phyloP scores from a whole-genome alignment of 2,113 vertebrate genomes.

The Bungarus multicinctus region DNA sequence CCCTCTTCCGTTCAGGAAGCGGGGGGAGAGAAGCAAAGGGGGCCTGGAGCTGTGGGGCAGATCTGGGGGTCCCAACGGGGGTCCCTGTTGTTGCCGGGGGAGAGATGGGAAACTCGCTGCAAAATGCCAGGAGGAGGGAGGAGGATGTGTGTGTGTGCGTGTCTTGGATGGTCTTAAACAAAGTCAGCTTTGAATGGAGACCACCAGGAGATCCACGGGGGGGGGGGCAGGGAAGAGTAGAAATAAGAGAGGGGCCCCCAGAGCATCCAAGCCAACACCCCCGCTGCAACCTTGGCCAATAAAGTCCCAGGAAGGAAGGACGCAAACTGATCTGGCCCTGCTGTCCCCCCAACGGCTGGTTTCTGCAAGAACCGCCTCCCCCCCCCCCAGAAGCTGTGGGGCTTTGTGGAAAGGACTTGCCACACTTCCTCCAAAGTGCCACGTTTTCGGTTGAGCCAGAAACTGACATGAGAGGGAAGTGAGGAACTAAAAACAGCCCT shows the following conservation, averaged over 20 bases:
- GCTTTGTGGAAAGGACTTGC: neutral
- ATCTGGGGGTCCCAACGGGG: neutral
- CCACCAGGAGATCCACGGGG: neutral
- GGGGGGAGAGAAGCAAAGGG: neutral
- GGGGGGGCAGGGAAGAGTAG: neutral
- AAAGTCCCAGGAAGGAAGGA: neutral
- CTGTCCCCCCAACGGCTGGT: neutral
- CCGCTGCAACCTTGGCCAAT: too few species aligned
- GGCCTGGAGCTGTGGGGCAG: neutral
- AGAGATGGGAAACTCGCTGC: neutral
- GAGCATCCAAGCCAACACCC: neutral
- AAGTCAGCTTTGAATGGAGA: neutral
- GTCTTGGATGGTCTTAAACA: too few species aligned
- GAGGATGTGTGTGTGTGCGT: too few species aligned
- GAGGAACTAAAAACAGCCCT: too few species aligned
- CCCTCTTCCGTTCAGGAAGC: neutral
- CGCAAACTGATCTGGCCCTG: neutral
- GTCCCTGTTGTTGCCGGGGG: neutral
- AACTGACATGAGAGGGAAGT: neutral
- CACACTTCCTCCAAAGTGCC: neutral
- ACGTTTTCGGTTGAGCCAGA: neutral
- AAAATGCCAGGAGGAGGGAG: neutral
- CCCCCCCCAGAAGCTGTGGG: neutral
- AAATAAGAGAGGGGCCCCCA: too few species aligned
- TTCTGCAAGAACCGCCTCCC: neutral